Evolutionary conservation across 2,888 invertebrate species (phyloP), one percentile per base, ranked within the genome.

Genomic region (Ophion obscuratus): DNA sequence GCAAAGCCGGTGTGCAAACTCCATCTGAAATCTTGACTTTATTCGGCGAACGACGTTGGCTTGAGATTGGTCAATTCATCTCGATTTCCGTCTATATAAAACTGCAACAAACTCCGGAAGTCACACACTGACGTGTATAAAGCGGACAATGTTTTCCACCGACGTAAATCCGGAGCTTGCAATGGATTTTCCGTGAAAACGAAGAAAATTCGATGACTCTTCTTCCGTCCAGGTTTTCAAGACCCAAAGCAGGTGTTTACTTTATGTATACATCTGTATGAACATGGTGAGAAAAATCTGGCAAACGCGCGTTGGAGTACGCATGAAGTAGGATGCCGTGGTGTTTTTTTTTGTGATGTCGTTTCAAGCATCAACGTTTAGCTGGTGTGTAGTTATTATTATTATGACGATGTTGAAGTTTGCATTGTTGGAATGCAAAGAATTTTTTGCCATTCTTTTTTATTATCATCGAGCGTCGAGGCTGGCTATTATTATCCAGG

Each of bases 1-100:
- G 11, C n/a, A 81, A 77, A 44, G 44, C 61, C 75, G 36, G 36
- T 44, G 36, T 47, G 53, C 73, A 11, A 6, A 62, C 17, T 61
- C 17, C 31, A 57, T 67, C 24, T n/a, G 40, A 84, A 77, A 59
- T 67, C 79, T 76, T 61, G 76, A 82, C 87, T 85, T 70, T 85
- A 87, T 70, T 86, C 74, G 31, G 61, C 57, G 78, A 78, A 64
- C 61, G 64, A 81, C 75, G 64, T 82, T 80, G 53, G 74, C 78
- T 82, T 24, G 36, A 73, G 81, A 87, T 80, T 87, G 85, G 85
- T 83, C 83, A 62, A 87, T 87, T 70, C 80, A 81, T 86, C 87
- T 80, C 80, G 79, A 75, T 80, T 80, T 64, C 20, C n/a, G 44
- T 17, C 40, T 40, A 36, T 79, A 66, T 47, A 61, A 61, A 75